Base-by-base conservation (phyloP, 2,888 invertebrate species). In the Ditula angustiorana region DNA sequence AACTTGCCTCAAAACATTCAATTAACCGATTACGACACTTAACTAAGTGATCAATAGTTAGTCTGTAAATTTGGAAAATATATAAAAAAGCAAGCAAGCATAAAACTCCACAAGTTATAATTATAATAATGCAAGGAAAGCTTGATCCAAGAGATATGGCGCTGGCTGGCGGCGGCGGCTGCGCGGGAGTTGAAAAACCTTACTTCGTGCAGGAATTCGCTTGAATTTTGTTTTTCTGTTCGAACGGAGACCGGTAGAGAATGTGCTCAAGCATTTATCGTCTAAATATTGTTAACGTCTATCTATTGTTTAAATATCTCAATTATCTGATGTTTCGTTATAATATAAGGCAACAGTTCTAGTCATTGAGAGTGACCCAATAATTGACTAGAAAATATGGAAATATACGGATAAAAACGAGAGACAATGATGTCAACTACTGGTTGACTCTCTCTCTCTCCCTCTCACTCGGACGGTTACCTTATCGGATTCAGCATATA, bases 151-250 rank as follows among this genome's bases (percentile, higher is more conserved):
- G 23, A 53, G 53, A 35, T 35, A 23, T 35, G 33, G 21, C 55
- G 37, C 24, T 13, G 19, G 37, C 24, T 13, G 19, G 3, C 52
- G 52, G n/a, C 10, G 23, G 16, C 52, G 52, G n/a, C 19, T 69
- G 69, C 65, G 68, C 65, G 50, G 47, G 81, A 80, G 86, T 84
- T 84, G 73, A 86, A 82, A 82, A 81, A 81, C 83, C 86, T 52
- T 83, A 47, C 71, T 70, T 74, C 83, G 86, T 86, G 86, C 75
- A 80, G 81, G 85, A 85, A 87, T 87, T 82, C 73, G 76, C 72
- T 69, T 71, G 69, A 63, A 68, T 72, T 74, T 76, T 78, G 74
- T 77, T 64, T 77, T 71, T 73, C 68, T 67, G 75, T 67, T 71
- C 73, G 72, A 75, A 65, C 69, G 67, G 69, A 73, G 70, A 74